A percentile compares a stretch with the other conserved stretches of the same genome.
These are phyloP conservation scores for Amazona ochrocephala DNA, from an alignment of 2,797 vertebrate species.

Conservation along the genomic window DNA sequence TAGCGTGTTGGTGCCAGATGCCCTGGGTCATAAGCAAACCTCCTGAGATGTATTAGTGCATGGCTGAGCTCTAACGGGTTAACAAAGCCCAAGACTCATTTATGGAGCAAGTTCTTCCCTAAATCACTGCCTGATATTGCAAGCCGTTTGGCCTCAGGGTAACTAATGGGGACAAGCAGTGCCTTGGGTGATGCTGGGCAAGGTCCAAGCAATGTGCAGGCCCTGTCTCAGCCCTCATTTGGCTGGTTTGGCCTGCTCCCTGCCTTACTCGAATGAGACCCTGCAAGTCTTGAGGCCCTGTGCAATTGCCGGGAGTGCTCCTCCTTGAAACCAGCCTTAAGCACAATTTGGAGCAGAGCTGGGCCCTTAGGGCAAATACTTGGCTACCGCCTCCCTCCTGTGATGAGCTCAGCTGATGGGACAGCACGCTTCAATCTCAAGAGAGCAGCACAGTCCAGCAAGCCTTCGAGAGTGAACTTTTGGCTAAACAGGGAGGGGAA, in stretches of 20 bases:
- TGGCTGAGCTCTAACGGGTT: neutral
- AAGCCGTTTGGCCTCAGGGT: neutral
- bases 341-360: neutral
- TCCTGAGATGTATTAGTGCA: neutral
- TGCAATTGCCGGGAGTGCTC: neutral
- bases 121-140: neutral
- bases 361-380: neutral
- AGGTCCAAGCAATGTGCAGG: neutral
- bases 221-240: neutral
- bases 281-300: neutral
- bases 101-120: neutral
- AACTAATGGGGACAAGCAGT: neutral
- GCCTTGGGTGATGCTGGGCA: neutral
- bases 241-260: neutral
- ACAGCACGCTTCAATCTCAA: neutral
- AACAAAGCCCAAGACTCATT: neutral
- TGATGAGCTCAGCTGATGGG: neutral
- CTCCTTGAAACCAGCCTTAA: neutral
- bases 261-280: neutral
- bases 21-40: neutral
- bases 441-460: neutral
- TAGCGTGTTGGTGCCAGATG: neutral
- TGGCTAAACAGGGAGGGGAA: slow-evolving; percentile 29
- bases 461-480: neutral
- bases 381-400: neutral